Evolutionary conservation across 2,888 invertebrate species (phyloP).

Genomic region (Noctua janthe): DNA sequence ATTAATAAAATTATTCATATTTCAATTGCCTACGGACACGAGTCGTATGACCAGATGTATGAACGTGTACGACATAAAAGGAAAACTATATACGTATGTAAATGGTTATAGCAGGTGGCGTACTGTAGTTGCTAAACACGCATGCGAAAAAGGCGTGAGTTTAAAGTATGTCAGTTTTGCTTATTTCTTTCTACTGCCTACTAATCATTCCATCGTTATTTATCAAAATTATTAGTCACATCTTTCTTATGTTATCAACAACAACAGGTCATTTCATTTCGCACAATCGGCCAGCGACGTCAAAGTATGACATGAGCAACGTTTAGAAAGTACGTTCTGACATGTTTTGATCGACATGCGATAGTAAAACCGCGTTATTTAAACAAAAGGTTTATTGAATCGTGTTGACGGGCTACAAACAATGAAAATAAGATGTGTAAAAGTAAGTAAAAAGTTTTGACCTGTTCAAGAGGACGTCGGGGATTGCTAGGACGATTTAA

Average conservation of each 20-base stretch:
- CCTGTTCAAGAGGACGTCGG: not conserved
- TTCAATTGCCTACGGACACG: not conserved
- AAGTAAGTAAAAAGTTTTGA: slow-evolving; percentile 5
- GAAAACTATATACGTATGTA: not conserved
- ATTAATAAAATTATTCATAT: not conserved
- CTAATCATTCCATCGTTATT: slow-evolving; percentile 9
- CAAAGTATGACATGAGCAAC: slow-evolving; percentile 43
- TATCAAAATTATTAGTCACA: slow-evolving; percentile 44
- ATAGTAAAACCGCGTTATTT: slow-evolving; percentile 40
- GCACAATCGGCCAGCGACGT: slow-evolving; percentile 31
- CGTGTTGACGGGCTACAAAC: slow-evolving; percentile 16
- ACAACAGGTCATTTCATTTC: slow-evolving; percentile 45
- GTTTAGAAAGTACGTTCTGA: slow-evolving; percentile 59
- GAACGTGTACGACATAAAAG: not conserved
- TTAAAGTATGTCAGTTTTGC: not conserved
- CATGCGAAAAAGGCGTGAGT: not conserved
- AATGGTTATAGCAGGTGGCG: not conserved
- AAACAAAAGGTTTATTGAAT: slow-evolving; percentile 49
- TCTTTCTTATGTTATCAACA: slow-evolving; percentile 33
- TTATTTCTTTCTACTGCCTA: not conserved
- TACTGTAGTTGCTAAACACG: not conserved
- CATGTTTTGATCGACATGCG: slow-evolving; percentile 57
- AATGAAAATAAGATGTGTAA: slow-evolving; percentile 38
- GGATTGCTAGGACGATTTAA: not conserved
- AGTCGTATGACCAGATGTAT: not conserved